Conservation (phyloP, 2,888 invertebrate genomes). For the Deilephila elpenor region DNA sequence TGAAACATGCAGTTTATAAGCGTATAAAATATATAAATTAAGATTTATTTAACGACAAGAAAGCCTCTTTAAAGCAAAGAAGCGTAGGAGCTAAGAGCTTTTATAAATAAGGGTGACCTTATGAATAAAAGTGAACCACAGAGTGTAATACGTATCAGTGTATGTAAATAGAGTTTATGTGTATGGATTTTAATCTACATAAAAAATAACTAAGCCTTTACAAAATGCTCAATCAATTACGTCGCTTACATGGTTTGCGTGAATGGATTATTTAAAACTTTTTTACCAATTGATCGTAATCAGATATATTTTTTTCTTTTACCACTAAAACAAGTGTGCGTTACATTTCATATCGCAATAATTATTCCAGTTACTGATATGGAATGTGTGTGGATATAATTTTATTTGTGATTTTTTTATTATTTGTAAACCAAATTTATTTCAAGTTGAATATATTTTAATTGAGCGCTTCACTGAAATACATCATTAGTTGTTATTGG, state of each 20-base stretch:
- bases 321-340: background rate
- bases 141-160: background rate
- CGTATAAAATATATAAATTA: background rate
- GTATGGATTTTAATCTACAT: background rate
- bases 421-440: no score
- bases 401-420: no score
- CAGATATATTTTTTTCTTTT: background rate
- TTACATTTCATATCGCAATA: no score
- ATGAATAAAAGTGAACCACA: background rate
- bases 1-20: background rate
- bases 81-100: constrained; percentile 1
- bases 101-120: background rate
- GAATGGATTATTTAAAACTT: background rate
- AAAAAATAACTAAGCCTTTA: background rate
- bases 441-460: no score
- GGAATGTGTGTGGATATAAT: no score
- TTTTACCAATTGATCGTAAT: background rate
- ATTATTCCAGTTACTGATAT: no score
- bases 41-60: constrained; percentile 1
- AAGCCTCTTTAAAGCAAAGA: background rate
- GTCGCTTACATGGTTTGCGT: background rate
- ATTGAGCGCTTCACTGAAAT: no score
- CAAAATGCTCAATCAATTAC: background rate
- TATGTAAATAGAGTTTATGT: background rate
- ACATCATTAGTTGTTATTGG: no score